Base-by-base conservation (phyloP, 2,113 vertebrate species). In the Pteruthius melanotis region DNA sequence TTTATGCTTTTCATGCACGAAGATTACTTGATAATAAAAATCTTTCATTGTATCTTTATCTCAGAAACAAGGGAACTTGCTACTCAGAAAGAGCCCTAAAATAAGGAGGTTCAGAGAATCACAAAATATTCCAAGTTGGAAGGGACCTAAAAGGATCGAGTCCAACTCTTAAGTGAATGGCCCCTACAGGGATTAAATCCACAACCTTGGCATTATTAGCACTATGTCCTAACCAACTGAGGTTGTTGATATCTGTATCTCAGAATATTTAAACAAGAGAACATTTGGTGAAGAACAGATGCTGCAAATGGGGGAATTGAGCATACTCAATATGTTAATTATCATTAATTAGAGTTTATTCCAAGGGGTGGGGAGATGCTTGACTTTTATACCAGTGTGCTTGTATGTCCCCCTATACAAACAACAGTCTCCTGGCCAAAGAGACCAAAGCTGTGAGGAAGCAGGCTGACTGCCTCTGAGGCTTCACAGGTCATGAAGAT, bases 281-380 rank as follows among this genome's bases (percentile, higher is more conserved):
- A 56, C 1, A 5, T 19, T 35, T 64, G 17, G 24, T 24, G 52
- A 69, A 71, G 60, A 94, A 72, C 3, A 69, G 40, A 70, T 16
- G 37, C 13, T 37, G 19, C 9, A 80, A 45, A 26, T 13, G 63
- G 15, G 19, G 10, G 15, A 75, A 26, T 4, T 7, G 21, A 42
- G 2, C 14, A 42, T 75, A 59, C 47, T 77, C 22, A 44, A 9
- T 31, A 45, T 27, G 11, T 42, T n/a, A 72, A 57, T 53, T 26
- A 33, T 50, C 18, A 57, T 50, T 72, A 83, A 76, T 64, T 27
- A 61, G 37, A 1, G 0, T 47, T 77, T 70, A 84, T 71, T 66
- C 35, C 35, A 74, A 75, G 9, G 4, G 7, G 2, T 24, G 1
- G 7, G 2, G 15, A 28, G 14, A 9, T 3, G 6, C 13, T 39